phyloP scores from a whole-genome alignment of 2,888 invertebrate species.

The Melangyna quadrimaculata region DNA sequence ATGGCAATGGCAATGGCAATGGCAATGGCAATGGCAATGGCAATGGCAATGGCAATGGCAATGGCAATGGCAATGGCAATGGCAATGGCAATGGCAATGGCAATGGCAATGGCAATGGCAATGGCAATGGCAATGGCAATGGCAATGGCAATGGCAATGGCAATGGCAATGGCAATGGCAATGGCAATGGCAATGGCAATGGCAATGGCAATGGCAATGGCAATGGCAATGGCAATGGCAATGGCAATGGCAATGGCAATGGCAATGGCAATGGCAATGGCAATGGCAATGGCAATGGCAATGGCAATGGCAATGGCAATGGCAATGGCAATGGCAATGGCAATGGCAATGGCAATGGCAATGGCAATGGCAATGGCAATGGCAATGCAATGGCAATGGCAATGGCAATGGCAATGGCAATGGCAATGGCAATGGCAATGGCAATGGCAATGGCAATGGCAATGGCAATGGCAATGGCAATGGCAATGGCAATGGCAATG shows the following conservation, averaged over 20 bases:
- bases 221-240: constrained; percentile 8
- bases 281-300: constrained; percentile 8
- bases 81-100: neutral
- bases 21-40: neutral
- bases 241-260: constrained; percentile 7
- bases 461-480: constrained; percentile 9
- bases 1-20: neutral
- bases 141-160: neutral
- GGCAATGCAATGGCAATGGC: too few relatives aligned
- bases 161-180: neutral
- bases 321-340: constrained; percentile 5
- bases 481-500: constrained; percentile 9
- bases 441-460: neutral
- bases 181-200: neutral
- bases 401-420: constrained; percentile 9
- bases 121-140: neutral
- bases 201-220: neutral
- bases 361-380: constrained; percentile 8
- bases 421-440: constrained; percentile 9
- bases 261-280: constrained; percentile 1
- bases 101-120: too few relatives aligned
- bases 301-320: constrained; percentile 9
- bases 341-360: constrained; percentile 8
- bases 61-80: neutral
- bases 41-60: neutral